Percentiles rank a stretch among this genome's conserved stretches.
Conservation (phyloP, 2,113 vertebrate species). For the Podarcis raffonei region DNA sequence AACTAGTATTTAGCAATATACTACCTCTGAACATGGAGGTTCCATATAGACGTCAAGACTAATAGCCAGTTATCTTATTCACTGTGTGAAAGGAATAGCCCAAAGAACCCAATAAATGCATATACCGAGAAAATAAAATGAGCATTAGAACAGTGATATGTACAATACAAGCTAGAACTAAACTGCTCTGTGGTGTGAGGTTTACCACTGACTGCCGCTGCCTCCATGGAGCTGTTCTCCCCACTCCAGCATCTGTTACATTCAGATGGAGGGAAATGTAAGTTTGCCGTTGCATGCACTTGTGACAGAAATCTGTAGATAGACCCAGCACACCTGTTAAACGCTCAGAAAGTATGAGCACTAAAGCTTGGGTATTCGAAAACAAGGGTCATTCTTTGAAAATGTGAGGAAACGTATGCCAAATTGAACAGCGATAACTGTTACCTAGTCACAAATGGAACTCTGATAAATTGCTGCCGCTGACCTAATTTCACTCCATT, state of each 20-base stretch:
- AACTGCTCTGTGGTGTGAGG: no score
- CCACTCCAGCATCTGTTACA: no score
- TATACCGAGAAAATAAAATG: neutral
- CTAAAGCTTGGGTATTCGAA: neutral
- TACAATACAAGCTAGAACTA: neutral
- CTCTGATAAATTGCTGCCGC: neutral
- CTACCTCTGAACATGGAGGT: neutral
- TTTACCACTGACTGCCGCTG: neutral
- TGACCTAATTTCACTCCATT: neutral
- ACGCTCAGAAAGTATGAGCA: neutral
- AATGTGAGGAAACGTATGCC: neutral
- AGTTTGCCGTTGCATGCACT: neutral
- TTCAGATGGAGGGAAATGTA: no score
- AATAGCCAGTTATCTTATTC: neutral
- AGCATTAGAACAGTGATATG: no score
- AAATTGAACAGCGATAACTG: neutral
- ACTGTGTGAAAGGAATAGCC: neutral
- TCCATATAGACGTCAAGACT: neutral
- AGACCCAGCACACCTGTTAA: neutral
- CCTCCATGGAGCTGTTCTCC: neutral
- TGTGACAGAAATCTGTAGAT: no score
- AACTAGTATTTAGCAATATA: neutral
- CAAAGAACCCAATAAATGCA: neutral
- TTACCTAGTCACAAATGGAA: slow-evolving; percentile 4
- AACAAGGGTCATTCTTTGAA: neutral